Base-by-base conservation (phyloP, 1,140 invertebrate genomes). In the Hydropsyche tenuis region DNA sequence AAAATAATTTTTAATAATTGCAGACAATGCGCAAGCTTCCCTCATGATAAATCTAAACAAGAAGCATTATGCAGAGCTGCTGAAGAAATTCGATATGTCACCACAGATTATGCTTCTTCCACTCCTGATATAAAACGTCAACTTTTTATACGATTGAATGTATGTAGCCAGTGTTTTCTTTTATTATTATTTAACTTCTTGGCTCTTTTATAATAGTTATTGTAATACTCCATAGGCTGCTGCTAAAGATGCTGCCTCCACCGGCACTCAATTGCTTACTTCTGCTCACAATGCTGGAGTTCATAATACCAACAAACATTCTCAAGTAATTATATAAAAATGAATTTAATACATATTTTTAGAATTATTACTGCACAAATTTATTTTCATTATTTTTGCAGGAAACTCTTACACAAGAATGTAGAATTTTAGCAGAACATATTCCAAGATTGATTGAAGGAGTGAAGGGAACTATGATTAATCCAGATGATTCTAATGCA, bases 211-310 rank as follows among this genome's bases (percentile, higher is more conserved):
- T n/a, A n/a, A n/a, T n/a, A n/a, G n/a, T n/a, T n/a, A n/a, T n/a
- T n/a, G n/a, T n/a, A n/a, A n/a, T 37, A 37, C 9, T 60, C 69
- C 63, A 20, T 77, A 87, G 82, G 86, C 86, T 73, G 93, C 94
- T 74, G 95, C 96, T 0, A 94, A 94, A 79, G 91, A 95, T 78
- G 94, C 95, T 0, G 93, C 94, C 0, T 90, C 94, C 0, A 92
- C 93, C 46, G 94, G 95, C 0, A 97, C 95, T 0, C 96, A 98
- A 80, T 93, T 96, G 72, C 93, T 98, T 53, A 90, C 93, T 22
- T 92, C 93, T 0, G 90, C 93, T 0, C 95, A 97, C 74, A 93
- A 91, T 70, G 90, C 89, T 0, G 86, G 85, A 0, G 86, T 87
- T 16, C 88, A 94, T 82, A 95, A 92, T 84, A 90, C 87, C 20